phyloP scores from a whole-genome alignment of 2,113 vertebrate genomes.

The Lathamus discolor region DNA sequence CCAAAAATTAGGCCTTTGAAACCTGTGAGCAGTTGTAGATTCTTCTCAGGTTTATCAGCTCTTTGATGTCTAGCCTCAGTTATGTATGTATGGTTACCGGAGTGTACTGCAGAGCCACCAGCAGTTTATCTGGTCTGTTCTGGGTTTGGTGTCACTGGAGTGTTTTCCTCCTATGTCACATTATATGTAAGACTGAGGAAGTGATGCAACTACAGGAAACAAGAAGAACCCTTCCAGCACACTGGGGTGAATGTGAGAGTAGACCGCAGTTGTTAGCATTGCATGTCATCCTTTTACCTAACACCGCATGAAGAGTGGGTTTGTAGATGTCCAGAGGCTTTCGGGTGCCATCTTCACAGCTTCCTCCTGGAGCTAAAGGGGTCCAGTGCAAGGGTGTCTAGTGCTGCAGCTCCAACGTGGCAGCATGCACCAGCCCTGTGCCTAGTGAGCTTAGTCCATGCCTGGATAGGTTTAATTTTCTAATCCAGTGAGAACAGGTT shows the following conservation, averaged over 20 bases:
- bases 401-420: not conserved
- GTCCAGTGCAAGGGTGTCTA: not conserved
- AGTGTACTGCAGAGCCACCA: not conserved
- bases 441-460: accelerated
- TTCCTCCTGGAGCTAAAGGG: not conserved
- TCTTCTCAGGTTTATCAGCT: not conserved
- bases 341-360: not conserved
- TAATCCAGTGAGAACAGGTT: not conserved
- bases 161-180: not conserved
- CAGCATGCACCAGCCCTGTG: not conserved
- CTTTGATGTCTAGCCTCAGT: not conserved
- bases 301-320: not conserved
- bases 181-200: not conserved
- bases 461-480: not conserved
- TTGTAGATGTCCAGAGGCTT: not conserved
- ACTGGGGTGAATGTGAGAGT: accelerated
- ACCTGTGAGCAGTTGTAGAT: not conserved
- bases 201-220: not conserved
- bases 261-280: not conserved
- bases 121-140: not conserved
- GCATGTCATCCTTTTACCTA: not conserved
- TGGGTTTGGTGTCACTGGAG: not conserved
- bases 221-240: not conserved
- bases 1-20: not conserved
- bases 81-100: not conserved